A percentile compares a stretch with the other conserved stretches of the same genome.
phyloP scores from a whole-genome alignment of 2,888 invertebrate species.

The Euspilapteryx auroguttella region DNA sequence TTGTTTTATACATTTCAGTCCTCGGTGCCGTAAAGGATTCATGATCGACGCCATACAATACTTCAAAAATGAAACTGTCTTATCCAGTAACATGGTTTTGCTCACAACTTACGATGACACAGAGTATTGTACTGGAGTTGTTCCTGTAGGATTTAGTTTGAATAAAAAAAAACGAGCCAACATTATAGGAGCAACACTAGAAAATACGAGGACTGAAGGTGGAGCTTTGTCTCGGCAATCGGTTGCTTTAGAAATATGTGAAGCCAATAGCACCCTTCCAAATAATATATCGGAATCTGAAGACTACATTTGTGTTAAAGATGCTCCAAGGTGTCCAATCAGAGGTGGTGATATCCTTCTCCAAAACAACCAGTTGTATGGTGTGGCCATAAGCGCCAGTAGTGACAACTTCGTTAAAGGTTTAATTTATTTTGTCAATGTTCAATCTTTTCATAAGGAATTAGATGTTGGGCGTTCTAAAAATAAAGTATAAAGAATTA shows the following conservation, averaged over 20 bases:
- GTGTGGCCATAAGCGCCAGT: too few relatives aligned
- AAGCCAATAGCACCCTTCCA: too few relatives aligned
- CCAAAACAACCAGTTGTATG: constrained; percentile 23
- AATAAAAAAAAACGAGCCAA: constrained; percentile 13
- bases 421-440: too few relatives aligned
- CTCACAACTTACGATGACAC: constrained; percentile 26
- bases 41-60: constrained; percentile 21
- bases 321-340: constrained; percentile 26
- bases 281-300: too few relatives aligned
- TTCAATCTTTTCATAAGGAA: too few relatives aligned
- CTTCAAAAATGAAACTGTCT: constrained; percentile 21
- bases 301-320: constrained; percentile 27
- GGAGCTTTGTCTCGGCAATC: constrained; percentile 28
- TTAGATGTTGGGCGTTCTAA: too few relatives aligned
- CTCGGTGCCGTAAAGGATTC: constrained; percentile 38
- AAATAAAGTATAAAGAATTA: too few relatives aligned
- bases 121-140: constrained; percentile 18
- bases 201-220: too few relatives aligned
- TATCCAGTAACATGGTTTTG: constrained; percentile 26
- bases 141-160: constrained; percentile 18
- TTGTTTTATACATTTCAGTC: constrained; percentile 34
- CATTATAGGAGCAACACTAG: too few relatives aligned
- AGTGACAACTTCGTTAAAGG: too few relatives aligned
- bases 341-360: constrained; percentile 33
- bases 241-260: too few relatives aligned